A percentile compares a stretch with the other conserved stretches of the same genome.
These are phyloP conservation scores for Sebastes kiyomatsui DNA, from an alignment of 2,797 vertebrate species.

Conservation along the genomic window DNA sequence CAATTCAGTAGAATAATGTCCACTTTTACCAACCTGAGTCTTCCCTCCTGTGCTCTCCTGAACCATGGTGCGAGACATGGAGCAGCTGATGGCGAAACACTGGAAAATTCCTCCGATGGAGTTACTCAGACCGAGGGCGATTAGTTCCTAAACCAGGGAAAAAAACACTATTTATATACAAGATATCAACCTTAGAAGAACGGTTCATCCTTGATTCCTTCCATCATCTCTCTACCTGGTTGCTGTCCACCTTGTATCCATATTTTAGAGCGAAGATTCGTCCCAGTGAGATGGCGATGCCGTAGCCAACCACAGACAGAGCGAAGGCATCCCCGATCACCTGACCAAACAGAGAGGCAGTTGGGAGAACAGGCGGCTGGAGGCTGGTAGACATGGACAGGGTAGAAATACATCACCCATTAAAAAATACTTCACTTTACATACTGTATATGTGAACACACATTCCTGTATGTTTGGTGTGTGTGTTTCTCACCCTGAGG, in stretches of 20 bases:
- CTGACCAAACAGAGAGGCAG: constrained; percentile 73
- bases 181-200: not conserved
- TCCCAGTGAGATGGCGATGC: constrained; percentile 95
- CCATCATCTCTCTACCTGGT: constrained; percentile 81
- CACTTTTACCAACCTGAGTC: constrained; percentile 75
- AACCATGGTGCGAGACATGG: constrained; percentile 95
- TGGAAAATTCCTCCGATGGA: constrained; percentile 91
- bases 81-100: constrained; percentile 93
- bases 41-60: constrained; percentile 90
- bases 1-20: not conserved
- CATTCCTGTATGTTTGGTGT: not conserved
- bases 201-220: not conserved
- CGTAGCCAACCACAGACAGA: constrained; percentile 92
- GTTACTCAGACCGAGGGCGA: constrained; percentile 95
- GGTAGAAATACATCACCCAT: not conserved
- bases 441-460: not conserved
- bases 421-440: not conserved
- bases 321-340: constrained; percentile 92
- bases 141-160: constrained; percentile 86
- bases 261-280: constrained; percentile 95
- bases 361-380: constrained; percentile 83
- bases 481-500: constrained; percentile 86
- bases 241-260: constrained; percentile 96
- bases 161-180: constrained; percentile 22
- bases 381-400: constrained; percentile 76